These are phyloP conservation scores for Spilogale gracilis DNA, from an alignment of 2,113 vertebrate species.

Conservation along the genomic window DNA sequence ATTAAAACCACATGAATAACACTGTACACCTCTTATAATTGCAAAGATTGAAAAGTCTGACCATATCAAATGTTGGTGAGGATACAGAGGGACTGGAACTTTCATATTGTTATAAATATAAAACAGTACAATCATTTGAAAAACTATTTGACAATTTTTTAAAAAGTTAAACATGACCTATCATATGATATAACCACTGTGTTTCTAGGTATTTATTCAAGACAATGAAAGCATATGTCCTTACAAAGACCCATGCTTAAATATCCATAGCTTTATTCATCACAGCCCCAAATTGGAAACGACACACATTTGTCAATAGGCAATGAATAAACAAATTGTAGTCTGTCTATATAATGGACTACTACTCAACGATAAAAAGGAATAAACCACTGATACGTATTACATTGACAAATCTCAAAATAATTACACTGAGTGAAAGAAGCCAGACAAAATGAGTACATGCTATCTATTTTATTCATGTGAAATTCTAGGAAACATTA, in stretches of 20 bases:
- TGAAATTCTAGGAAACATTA: background rate
- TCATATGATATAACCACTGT: background rate
- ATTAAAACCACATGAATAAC: background rate
- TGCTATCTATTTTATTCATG: background rate
- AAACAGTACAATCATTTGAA: background rate
- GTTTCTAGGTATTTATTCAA: background rate
- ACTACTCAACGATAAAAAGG: background rate
- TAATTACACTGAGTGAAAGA: conserved; percentile 7
- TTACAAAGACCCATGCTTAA: background rate
- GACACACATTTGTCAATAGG: background rate
- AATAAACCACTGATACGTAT: background rate
- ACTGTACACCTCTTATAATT: background rate
- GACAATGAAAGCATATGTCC: background rate
- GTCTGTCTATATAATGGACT: background rate
- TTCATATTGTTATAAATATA: background rate
- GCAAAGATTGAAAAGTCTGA: background rate
- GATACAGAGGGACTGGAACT: background rate
- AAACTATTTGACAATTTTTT: background rate
- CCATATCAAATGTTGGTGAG: background rate
- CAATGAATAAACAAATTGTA: background rate
- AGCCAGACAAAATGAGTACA: background rate
- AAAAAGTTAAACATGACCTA: background rate
- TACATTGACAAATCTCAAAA: background rate
- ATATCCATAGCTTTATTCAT: background rate
- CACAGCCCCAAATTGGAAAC: background rate